These are phyloP conservation scores for Hyles lineata DNA, from an alignment of 2,888 invertebrate genomes.

Conservation along the genomic window DNA sequence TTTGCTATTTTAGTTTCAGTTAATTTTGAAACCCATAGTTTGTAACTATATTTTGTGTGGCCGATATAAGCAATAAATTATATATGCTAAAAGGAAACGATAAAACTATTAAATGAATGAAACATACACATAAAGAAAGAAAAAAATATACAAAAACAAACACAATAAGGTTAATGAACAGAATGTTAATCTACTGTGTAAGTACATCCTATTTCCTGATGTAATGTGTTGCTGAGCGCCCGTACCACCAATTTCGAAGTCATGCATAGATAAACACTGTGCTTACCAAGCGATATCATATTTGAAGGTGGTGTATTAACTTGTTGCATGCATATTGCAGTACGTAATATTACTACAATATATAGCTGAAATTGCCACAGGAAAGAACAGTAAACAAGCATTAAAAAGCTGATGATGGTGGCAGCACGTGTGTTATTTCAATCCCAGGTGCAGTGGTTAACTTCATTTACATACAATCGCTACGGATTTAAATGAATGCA, in stretches of 20 bases:
- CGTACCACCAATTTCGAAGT: constrained; percentile 10
- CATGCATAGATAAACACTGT: constrained; percentile 28
- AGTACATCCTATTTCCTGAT: background rate
- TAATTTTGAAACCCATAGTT: background rate
- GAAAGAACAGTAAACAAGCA: background rate
- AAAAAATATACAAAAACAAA: too few species aligned
- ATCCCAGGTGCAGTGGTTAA: background rate
- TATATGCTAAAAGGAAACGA: too few species aligned
- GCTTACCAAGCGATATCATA: constrained; percentile 25
- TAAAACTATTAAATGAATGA: too few species aligned
- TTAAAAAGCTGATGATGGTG: constrained; percentile 15
- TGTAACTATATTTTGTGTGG: background rate
- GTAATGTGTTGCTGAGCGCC: background rate
- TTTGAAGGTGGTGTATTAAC: constrained; percentile 16
- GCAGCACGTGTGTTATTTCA: background rate
- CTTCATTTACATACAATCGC: background rate
- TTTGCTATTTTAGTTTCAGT: background rate
- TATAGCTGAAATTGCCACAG: background rate
- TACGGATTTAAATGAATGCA: constrained; percentile 7
- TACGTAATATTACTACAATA: background rate
- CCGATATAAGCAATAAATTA: too few species aligned
- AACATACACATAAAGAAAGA: too few species aligned
- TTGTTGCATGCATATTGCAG: constrained; percentile 13
- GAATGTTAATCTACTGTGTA: background rate
- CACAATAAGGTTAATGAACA: background rate